These are phyloP conservation scores for Drosophila eohydei DNA, from an alignment of 2,888 invertebrate genomes.

Conservation along the genomic window DNA sequence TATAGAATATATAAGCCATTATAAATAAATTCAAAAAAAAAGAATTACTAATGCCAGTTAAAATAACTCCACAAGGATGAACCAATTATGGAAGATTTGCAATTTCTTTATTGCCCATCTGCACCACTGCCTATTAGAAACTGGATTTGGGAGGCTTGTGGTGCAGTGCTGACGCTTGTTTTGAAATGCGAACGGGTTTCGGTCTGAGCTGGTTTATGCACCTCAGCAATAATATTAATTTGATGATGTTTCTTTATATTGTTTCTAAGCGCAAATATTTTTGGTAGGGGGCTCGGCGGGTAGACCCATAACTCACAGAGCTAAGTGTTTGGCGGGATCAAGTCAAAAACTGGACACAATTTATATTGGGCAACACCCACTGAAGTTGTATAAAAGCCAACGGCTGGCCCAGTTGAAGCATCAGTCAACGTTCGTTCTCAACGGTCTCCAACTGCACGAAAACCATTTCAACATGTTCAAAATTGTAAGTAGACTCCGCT, in stretches of 20 bases:
- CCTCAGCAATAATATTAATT: conserved; percentile 26
- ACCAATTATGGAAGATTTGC: conserved; percentile 5
- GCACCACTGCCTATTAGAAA: conserved; percentile 12
- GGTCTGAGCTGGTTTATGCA: conserved; percentile 39
- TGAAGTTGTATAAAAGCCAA: conserved; percentile 46
- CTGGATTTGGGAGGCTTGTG: conserved; percentile 39
- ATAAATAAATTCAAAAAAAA: neutral
- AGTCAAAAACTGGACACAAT: conserved; percentile 23
- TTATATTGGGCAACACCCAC: neutral
- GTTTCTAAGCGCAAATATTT: conserved; percentile 34
- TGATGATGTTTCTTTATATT: conserved; percentile 18
- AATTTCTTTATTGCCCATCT: neutral
- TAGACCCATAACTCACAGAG: conserved; percentile 32
- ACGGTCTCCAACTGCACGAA: conserved; percentile 34
- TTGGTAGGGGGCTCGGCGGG: conserved; percentile 14
- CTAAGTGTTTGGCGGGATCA: conserved; percentile 25
- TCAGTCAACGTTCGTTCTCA: conserved; percentile 53
- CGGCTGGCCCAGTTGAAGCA: conserved; percentile 16
- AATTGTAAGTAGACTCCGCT: conserved; percentile 48
- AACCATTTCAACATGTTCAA: conserved; percentile 63
- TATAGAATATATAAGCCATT: neutral
- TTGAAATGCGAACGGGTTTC: conserved; percentile 35
- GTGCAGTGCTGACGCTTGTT: conserved; percentile 17
- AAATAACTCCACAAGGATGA: neutral
- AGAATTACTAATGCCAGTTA: neutral